Evolutionary conservation across 2,888 invertebrate genomes (phyloP), one percentile per base, ranked within the genome.

Genomic region (Neoitamus cyanurus): DNA sequence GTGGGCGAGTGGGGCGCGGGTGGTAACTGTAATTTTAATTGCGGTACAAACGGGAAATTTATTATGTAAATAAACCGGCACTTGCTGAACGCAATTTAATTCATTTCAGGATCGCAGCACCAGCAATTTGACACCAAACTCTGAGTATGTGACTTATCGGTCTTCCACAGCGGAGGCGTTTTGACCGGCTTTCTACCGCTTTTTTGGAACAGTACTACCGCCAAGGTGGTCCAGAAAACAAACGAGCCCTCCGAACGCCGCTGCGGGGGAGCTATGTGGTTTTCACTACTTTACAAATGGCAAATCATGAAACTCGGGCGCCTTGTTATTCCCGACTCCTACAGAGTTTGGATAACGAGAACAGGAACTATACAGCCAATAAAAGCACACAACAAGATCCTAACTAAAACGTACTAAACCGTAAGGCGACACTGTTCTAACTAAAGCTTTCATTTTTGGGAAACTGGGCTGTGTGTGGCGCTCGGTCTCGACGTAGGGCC

Each of bases 341-440:
- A 46, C n/a, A 69, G 34, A n/a, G 28, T 82, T 83, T 37, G 69
- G 25, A 84, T 83, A 87, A 87, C 87, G 87, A 87, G 84, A 87
- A 87, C 85, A 87, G 87, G 87, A 87, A 88, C 88, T 87, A 87
- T 87, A 86, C 85, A 86, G 86, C 87, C 87, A 87, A 87, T 87
- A 88, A 88, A 88, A 86, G 87, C 87, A 88, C 87, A 88, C 87
- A 87, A 88, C 87, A 87, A 87, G 88, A 87, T 87, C 88, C 88
- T 89, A 89, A 89, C 88, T 87, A 87, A 90, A 90, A 89, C 91
- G 91, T 91, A 90, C 91, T 90, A 91, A 90, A 91, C 91, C 91
- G 91, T 90, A 90, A 90, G 90, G 91, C 91, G 91, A 91, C 91
- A 91, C 90, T 91, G 91, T 91, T 91, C 90, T 91, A 90, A 91